Conservation (phyloP, 2,797 vertebrate species). For the Girardinus metallicus region DNA sequence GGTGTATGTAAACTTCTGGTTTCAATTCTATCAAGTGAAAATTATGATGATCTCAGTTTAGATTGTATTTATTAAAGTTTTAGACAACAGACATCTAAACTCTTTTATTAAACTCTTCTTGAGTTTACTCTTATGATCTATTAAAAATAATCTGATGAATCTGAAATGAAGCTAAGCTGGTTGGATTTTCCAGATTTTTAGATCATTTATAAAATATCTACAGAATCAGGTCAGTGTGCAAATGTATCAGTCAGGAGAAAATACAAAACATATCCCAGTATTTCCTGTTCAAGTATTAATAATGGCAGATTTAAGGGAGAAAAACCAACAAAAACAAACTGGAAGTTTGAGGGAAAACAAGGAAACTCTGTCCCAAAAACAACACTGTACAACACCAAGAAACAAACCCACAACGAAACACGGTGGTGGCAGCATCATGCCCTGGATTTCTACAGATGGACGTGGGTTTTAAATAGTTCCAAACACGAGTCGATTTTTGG, state of each 20-base stretch:
- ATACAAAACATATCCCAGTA: background rate
- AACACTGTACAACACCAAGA: background rate
- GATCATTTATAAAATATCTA: background rate
- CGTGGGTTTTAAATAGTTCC: background rate
- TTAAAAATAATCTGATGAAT: background rate
- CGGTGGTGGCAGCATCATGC: background rate
- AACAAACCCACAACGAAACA: slow-evolving; percentile 1
- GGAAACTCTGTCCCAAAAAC: background rate
- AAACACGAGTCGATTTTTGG: background rate
- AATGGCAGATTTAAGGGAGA: background rate
- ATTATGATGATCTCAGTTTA: no score
- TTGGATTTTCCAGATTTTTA: background rate
- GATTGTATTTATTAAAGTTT: no score
- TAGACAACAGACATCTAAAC: background rate
- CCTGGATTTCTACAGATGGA: background rate
- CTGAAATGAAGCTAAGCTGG: background rate
- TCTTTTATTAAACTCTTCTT: background rate
- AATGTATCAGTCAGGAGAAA: background rate
- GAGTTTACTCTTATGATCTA: background rate
- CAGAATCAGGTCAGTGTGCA: background rate
- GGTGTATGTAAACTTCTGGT: no score
- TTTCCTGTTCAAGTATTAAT: background rate
- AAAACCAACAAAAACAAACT: background rate
- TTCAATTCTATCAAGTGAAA: no score
- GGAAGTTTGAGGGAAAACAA: background rate